phyloP scores from a whole-genome alignment of 2,113 vertebrate species.

The Podilymbus podiceps region DNA sequence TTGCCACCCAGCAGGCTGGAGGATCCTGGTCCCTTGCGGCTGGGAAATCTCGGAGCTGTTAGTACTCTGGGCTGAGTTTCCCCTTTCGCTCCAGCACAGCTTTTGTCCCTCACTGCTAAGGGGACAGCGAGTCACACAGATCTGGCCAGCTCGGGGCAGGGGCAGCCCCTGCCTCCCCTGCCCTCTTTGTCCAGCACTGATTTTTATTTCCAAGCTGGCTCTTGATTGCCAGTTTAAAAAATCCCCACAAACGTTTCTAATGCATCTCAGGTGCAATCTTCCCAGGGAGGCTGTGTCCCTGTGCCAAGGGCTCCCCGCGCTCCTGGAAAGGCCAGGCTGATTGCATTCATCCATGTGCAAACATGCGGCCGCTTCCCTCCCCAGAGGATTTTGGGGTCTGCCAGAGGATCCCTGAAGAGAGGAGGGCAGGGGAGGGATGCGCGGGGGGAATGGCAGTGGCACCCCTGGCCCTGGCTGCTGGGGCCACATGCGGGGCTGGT shows the following conservation, averaged over 20 bases:
- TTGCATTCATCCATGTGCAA: background rate
- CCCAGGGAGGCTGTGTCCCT: background rate
- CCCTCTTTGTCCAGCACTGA: background rate
- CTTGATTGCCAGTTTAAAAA: background rate
- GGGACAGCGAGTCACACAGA: background rate
- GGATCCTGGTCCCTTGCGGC: background rate
- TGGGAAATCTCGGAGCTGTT: background rate
- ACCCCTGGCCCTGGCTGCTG: background rate
- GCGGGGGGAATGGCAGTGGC: accelerated
- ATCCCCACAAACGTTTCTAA: background rate
- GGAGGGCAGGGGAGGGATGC: background rate
- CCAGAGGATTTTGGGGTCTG: background rate
- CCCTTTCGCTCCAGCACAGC: accelerated
- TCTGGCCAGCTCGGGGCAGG: background rate
- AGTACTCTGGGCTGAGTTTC: background rate
- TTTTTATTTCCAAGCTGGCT: background rate
- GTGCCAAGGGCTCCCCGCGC: background rate
- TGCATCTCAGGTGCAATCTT: background rate
- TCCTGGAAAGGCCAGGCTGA: background rate
- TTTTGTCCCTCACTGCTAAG: background rate
- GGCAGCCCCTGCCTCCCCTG: background rate
- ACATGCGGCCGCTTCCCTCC: background rate
- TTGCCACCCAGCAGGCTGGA: background rate
- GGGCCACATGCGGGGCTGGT: accelerated
- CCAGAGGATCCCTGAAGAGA: background rate